These are phyloP conservation scores for Trichoplax adhaerens DNA, from an alignment of 37 sponge, comb jelly and placozoan species.

Conservation along the genomic window DNA sequence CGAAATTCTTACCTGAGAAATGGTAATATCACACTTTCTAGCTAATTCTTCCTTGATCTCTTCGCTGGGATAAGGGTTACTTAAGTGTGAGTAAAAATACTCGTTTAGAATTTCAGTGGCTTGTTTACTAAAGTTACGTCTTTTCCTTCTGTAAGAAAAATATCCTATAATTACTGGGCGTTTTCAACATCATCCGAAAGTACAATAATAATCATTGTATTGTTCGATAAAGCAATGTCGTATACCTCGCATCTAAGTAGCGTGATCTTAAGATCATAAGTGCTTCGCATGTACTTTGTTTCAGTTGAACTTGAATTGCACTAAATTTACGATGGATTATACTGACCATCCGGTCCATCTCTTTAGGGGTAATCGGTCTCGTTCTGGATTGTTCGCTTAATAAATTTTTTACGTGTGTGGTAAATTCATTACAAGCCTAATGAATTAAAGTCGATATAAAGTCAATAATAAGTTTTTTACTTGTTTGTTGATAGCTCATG, in stretches of 20 bases:
- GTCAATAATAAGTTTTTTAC: not conserved
- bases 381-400: slow-evolving; percentile 6
- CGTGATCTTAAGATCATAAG: slow-evolving; percentile 3
- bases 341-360: slow-evolving; percentile 7
- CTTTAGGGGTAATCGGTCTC: slow-evolving; percentile 5
- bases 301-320: slow-evolving; percentile 7
- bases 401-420: slow-evolving; percentile 7
- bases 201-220: not conserved
- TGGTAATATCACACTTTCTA: slow-evolving; percentile 10
- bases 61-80: slow-evolving; percentile 23
- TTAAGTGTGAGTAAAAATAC: slow-evolving; percentile 20
- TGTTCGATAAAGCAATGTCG: not conserved
- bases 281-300: slow-evolving; percentile 8
- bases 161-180: too few relatives aligned
- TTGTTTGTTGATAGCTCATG: too few relatives aligned
- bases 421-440: slow-evolving; percentile 8
- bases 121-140: slow-evolving; percentile 19
- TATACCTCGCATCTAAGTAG: slow-evolving; percentile 4
- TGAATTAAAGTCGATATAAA: not conserved
- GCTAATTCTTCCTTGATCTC: slow-evolving; percentile 22
- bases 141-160: slow-evolving; percentile 1
- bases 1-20: slow-evolving; percentile 10
- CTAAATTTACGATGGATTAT: slow-evolving; percentile 5
- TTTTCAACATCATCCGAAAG: not conserved
- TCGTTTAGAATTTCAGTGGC: slow-evolving; percentile 21